Base-by-base conservation (phyloP, 1,140 invertebrate species). In the Drosophila arawakana region DNA sequence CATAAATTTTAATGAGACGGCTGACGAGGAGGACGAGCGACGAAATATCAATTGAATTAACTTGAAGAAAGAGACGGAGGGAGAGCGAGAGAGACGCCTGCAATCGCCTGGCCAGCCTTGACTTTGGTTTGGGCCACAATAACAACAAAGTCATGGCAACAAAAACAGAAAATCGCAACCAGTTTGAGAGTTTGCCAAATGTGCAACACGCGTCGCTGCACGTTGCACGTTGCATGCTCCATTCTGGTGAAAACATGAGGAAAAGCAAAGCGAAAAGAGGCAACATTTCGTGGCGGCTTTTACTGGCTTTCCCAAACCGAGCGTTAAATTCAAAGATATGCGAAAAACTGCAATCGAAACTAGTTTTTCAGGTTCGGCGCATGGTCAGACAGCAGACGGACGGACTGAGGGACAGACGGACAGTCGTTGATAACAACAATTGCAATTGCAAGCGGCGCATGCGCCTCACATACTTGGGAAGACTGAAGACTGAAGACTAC, bases 351-450 rank as follows among this genome's bases (percentile, higher is more conserved):
- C 70, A 74, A 86, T 67, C 63, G 76, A 84, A 89, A 89, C 84
- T 89, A 81, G 84, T 89, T 89, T 89, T 89, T 89, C 84, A 69
- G 84, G 84, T 89, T 89, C 80, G 81, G 84, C 84, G 79, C 82
- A 86, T 66, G 79, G 76, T 49, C 59, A 67, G 39, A 8, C 39
- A 43, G 39, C 41, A 41, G n/a, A 11, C n/a, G 5, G 39, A 11
- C 39, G 39, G 39, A 41, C 39, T 2, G 11, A 3, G 8, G 39
- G 10, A 41, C 39, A 3, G 39, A 41, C 39, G 7, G 1, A 41
- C 39, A 10, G 39, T 59, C 44, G 57, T 44, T 76, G 82, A 86
- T 86, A 86, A 86, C 83, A 88, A 88, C 80, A 88, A 88, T 88
- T 80, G 83, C 83, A 81, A 80, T 73, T 65, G 78, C 68, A 74